Base-by-base conservation (phyloP, 2,797 vertebrate species). In the Eulemur albifrons region DNA sequence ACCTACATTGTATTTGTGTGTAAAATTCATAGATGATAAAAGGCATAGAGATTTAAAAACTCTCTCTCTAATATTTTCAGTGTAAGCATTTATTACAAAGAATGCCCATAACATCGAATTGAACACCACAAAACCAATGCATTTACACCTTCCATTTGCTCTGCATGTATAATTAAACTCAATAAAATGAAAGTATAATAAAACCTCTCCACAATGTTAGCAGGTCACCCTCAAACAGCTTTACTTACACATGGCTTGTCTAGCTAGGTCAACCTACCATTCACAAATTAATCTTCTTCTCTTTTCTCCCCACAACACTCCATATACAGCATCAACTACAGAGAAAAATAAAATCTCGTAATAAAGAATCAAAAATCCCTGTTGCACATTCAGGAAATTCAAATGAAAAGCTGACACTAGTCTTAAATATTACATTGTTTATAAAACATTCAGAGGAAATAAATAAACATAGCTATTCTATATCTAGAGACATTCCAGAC, bases 91-190 rank as follows among this genome's bases (percentile, higher is more conserved):
- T 85, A 17, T 82, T 87, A 88, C 17, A 67, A 73, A 84, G 94
- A 97, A 93, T 88, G 65, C 23, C 40, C 13, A 14, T n/a, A 87
- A 52, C 80, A 92, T 76, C 67, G 70, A 80, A 45, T 38, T 91
- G 75, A 96, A 65, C 18, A 92, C 79, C 85, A 96, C 88, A 95
- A 96, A 96, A 52, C 14, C 81, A 95, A 18, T 35, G 57, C 73
- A 94, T 48, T 97, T 82, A n/a, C n/a, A 85, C 59, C 45, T 94
- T 94, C 67, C 67, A 94, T 67, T 65, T 97, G 43, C 63, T 73
- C 92, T 90, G 23, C 75, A 92, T 84, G 88, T 63, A 77, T 91
- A 93, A 93, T 90, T 97, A 96, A 98, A 95, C 40, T 7, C 43
- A 75, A 69, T 40, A 92, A 96, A 90, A 81, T 63, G 80, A 69